Conservation (phyloP, 2,888 invertebrate species). For the Stegophylla sp. region DNA sequence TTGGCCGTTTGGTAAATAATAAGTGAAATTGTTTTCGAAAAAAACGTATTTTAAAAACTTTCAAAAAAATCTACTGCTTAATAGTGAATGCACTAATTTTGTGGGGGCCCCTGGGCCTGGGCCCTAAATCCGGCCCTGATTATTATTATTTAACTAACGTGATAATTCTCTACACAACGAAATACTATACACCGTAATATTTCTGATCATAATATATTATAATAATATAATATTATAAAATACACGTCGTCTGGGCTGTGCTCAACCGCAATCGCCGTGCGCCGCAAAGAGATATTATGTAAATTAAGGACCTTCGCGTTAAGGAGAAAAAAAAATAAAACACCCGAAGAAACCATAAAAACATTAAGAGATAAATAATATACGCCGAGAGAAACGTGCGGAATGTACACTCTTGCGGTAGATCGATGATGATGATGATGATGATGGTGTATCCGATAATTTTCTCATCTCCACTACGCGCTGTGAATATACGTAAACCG, state of each 20-base stretch:
- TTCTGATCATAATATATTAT: constrained; percentile 22
- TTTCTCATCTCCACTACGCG: background rate
- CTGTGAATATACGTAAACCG: too few relatives aligned
- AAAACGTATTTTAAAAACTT: too few relatives aligned
- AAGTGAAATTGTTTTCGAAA: too few relatives aligned
- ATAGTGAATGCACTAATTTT: too few relatives aligned
- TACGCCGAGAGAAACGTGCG: constrained; percentile 18
- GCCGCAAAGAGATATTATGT: constrained; percentile 7
- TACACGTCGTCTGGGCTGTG: background rate
- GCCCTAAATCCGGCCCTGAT: too few relatives aligned
- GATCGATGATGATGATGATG: too few relatives aligned
- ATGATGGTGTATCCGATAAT: background rate
- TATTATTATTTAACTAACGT: too few relatives aligned
- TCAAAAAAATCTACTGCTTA: too few relatives aligned
- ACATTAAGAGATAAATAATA: too few relatives aligned
- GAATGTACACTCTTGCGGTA: background rate
- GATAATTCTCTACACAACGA: background rate
- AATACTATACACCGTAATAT: too few relatives aligned
- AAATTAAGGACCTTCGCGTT: constrained; percentile 38
- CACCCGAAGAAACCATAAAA: constrained; percentile 10
- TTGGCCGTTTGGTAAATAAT: too few relatives aligned
- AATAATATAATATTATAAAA: background rate
- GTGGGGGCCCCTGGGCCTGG: too few relatives aligned
- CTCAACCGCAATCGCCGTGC: constrained; percentile 16
- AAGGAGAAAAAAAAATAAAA: background rate